phyloP scores from a whole-genome alignment of 2,113 vertebrate genomes.

The Saccopteryx leptura region DNA sequence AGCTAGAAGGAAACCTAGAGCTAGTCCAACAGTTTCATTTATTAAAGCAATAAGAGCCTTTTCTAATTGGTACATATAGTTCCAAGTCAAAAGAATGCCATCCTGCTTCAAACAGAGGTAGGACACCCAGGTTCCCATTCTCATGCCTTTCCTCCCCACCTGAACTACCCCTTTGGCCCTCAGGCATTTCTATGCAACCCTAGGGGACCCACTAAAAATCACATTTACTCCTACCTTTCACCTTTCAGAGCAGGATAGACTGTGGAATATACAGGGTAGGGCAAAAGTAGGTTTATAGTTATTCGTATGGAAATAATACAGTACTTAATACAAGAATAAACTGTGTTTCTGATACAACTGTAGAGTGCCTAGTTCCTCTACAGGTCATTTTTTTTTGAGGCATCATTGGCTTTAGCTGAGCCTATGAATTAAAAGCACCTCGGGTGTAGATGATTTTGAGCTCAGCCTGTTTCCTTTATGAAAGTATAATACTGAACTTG shows the following conservation, averaged over 20 bases:
- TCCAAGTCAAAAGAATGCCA: slow-evolving; percentile 1
- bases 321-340: no score
- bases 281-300: background rate
- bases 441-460: background rate
- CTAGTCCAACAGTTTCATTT: background rate
- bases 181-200: background rate
- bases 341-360: no score
- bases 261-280: background rate
- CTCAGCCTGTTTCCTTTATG: background rate
- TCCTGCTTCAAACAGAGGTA: background rate
- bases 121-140: background rate
- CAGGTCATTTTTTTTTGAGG: background rate
- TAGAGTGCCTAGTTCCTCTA: background rate
- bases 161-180: background rate
- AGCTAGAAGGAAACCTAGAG: slow-evolving; percentile 15
- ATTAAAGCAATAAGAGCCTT: background rate
- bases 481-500: slow-evolving; percentile 7
- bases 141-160: background rate
- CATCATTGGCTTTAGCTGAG: background rate
- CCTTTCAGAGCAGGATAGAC: background rate
- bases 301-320: no score
- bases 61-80: background rate
- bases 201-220: background rate
- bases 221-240: background rate
- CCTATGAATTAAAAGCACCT: slow-evolving; percentile 25